These are phyloP conservation scores for Palythoa caribaeorum DNA, from an alignment of 92 coral and sea anemone species.

Conservation along the genomic window DNA sequence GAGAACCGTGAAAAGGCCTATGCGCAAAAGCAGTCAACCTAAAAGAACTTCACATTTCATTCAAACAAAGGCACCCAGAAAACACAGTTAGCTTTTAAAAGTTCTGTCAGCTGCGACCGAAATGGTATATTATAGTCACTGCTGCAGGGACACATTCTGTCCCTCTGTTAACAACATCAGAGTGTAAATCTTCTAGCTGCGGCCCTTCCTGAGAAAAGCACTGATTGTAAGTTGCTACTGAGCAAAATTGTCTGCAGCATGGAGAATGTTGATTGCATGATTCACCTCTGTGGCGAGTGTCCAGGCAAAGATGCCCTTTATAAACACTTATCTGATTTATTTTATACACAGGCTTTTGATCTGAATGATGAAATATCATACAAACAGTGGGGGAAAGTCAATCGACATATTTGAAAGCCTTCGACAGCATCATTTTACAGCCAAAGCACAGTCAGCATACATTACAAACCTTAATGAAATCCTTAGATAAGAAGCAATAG, in stretches of 20 bases:
- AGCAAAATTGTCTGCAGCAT: not conserved
- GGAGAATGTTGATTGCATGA: not conserved
- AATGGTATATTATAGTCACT: conserved; percentile 40
- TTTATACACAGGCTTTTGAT: not conserved
- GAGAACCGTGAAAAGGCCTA: conserved; percentile 10
- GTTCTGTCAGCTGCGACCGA: conserved; percentile 43
- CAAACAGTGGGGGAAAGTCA: conserved; percentile 40
- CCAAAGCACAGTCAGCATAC: too few relatives aligned
- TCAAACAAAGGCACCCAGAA: conserved; percentile 28
- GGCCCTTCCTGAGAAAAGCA: not conserved
- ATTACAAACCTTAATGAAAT: too few relatives aligned
- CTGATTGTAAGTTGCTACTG: not conserved
- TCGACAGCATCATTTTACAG: too few relatives aligned
- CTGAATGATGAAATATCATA: conserved; percentile 22
- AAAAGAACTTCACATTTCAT: conserved; percentile 40
- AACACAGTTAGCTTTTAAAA: conserved; percentile 28
- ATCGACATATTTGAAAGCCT: not conserved
- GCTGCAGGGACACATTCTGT: conserved; percentile 11
- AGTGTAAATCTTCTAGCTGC: not conserved
- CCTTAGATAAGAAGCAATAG: too few relatives aligned
- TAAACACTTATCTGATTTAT: not conserved
- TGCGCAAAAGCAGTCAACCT: conserved; percentile 37
- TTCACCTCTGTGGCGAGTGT: not conserved
- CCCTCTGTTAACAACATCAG: not conserved
- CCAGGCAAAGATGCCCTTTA: not conserved